phyloP scores from a whole-genome alignment of 2,888 invertebrate species.

The Acanthosoma haemorrhoidale region DNA sequence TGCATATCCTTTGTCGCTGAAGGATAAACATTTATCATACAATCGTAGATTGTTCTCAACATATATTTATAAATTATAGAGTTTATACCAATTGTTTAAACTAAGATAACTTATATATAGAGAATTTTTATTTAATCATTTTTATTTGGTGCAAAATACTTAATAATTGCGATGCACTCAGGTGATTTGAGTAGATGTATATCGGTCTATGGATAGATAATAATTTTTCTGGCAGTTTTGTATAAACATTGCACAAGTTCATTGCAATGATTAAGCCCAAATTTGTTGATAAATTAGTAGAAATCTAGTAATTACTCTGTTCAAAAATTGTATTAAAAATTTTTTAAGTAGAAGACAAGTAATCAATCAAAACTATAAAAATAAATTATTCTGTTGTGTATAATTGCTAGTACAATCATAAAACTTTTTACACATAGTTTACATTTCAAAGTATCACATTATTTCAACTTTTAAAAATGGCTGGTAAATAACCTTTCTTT shows the following conservation, averaged over 20 bases:
- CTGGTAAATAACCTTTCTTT: background rate
- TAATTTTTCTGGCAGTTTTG: slow-evolving; percentile 18
- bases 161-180: slow-evolving; percentile 36
- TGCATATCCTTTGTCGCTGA: background rate
- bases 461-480: slow-evolving; percentile 1
- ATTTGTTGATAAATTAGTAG: background rate
- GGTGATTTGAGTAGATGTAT: slow-evolving; percentile 34
- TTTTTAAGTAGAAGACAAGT: background rate
- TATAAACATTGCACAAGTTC: background rate
- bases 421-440: background rate
- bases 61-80: slow-evolving; percentile 4
- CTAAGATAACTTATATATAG: background rate
- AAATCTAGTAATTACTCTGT: background rate
- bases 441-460: background rate
- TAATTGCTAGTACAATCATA: slow-evolving; percentile 7
- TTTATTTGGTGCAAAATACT: slow-evolving; percentile 16
- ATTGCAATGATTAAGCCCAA: background rate
- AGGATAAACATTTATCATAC: slow-evolving; percentile 1
- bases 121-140: slow-evolving; percentile 10
- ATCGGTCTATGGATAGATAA: slow-evolving; percentile 15
- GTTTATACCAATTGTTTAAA: slow-evolving; percentile 2
- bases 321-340: background rate
- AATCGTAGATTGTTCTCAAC: background rate
- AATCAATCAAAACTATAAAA: background rate
- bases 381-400: background rate